These are phyloP conservation scores for Oryctes rhinoceros DNA, from an alignment of 1,140 invertebrate genomes.

Conservation along the genomic window DNA sequence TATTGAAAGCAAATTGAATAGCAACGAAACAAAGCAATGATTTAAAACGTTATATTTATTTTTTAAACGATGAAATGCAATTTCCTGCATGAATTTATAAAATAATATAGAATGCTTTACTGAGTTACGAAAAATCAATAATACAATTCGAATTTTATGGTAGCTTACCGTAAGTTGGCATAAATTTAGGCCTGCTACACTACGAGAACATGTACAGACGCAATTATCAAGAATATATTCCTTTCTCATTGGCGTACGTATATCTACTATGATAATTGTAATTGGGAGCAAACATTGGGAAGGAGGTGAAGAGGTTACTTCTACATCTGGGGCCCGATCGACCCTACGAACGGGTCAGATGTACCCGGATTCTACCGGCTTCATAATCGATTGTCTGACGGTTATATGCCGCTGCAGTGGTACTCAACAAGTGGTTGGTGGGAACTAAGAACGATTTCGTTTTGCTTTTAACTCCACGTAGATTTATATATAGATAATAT, in stretches of 20 bases:
- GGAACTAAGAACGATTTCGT: not conserved
- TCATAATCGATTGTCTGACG: slow-evolving; percentile 21
- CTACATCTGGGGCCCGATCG: not conserved
- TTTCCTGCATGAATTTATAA: too few relatives aligned
- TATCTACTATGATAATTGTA: not conserved
- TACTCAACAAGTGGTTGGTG: slow-evolving; percentile 12
- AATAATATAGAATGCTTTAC: too few relatives aligned
- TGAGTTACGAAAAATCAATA: too few relatives aligned
- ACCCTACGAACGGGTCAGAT: not conserved
- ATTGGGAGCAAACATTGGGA: not conserved
- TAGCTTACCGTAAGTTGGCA: too few relatives aligned
- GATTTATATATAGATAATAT: not conserved
- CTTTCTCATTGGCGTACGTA: not conserved
- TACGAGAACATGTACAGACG: not conserved
- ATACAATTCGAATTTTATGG: too few relatives aligned
- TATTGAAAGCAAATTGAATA: too few relatives aligned
- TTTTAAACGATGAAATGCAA: too few relatives aligned
- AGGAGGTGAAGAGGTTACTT: slow-evolving; percentile 4
- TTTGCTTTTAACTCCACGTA: not conserved
- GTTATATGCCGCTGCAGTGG: not conserved
- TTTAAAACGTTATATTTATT: too few relatives aligned
- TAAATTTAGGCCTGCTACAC: not conserved
- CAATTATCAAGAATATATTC: not conserved
- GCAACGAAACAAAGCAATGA: too few relatives aligned
- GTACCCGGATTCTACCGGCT: not conserved